These are phyloP conservation scores for Megalonaias nervosa DNA, from an alignment of 1,140 invertebrate species.

Conservation along the genomic window DNA sequence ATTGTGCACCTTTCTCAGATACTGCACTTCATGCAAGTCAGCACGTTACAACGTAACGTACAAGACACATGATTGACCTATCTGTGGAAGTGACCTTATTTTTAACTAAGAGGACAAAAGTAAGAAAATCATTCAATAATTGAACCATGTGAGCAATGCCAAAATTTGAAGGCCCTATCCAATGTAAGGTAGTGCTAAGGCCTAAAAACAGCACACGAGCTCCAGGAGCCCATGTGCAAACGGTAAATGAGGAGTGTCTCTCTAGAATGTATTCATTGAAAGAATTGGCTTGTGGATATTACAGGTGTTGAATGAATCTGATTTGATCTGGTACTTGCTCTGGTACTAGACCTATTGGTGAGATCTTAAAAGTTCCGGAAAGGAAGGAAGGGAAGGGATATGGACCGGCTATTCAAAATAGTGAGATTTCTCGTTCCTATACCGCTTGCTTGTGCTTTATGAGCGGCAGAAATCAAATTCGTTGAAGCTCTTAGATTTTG, in stretches of 20 bases:
- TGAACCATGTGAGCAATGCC: background rate
- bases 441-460: background rate
- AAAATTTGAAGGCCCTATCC: background rate
- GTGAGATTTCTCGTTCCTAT: background rate
- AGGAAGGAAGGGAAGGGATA: background rate
- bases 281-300: background rate
- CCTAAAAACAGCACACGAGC: conserved; percentile 3
- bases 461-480: background rate
- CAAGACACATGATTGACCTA: conserved; percentile 4
- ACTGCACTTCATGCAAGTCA: conserved; percentile 6
- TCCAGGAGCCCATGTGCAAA: background rate
- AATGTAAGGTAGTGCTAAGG: background rate
- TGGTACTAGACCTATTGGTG: conserved; percentile 19
- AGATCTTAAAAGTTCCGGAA: background rate
- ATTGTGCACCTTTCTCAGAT: conserved; percentile 19
- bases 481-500: no score
- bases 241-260: background rate
- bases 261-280: conserved; percentile 15
- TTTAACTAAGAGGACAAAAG: background rate
- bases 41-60: conserved; percentile 1
- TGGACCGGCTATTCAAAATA: background rate
- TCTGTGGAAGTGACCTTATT: background rate
- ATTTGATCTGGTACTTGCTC: conserved; percentile 9
- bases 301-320: conserved; percentile 18
- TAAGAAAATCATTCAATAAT: conserved; percentile 11